phyloP scores from a whole-genome alignment of 2,797 vertebrate genomes.

The Tokudaia muenninki region DNA sequence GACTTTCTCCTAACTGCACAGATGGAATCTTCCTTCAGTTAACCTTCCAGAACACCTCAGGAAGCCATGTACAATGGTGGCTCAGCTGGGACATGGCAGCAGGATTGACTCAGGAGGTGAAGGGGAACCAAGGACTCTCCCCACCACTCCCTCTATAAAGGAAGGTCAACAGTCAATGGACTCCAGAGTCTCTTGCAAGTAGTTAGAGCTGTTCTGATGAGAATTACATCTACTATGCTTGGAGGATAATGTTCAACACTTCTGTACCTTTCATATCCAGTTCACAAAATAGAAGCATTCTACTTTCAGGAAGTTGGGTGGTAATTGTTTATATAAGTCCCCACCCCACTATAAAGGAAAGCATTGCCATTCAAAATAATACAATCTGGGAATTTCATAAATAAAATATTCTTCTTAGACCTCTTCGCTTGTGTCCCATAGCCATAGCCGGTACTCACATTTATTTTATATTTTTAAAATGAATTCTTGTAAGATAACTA shows the following conservation, averaged over 20 bases:
- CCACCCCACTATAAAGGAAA: constrained; percentile 47
- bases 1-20: background rate
- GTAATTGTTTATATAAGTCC: constrained; percentile 29
- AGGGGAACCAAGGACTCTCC: background rate
- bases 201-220: background rate
- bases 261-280: background rate
- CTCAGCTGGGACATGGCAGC: background rate
- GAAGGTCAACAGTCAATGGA: background rate
- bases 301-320: background rate
- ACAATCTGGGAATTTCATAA: constrained; percentile 34
- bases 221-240: background rate
- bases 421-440: constrained; percentile 12
- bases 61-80: background rate
- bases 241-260: background rate
- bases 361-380: constrained; percentile 35
- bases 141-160: background rate
- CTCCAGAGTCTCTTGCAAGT: background rate
- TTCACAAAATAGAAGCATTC: background rate
- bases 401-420: constrained; percentile 36
- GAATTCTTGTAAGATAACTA: constrained; percentile 39
- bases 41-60: background rate
- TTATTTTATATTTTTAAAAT: constrained; percentile 4
- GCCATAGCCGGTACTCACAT: constrained; percentile 3
- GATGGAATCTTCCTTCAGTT: background rate
- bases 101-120: background rate